These are phyloP conservation scores for Lepidonotus clava DNA, from an alignment of 2,888 invertebrate species.

Conservation along the genomic window DNA sequence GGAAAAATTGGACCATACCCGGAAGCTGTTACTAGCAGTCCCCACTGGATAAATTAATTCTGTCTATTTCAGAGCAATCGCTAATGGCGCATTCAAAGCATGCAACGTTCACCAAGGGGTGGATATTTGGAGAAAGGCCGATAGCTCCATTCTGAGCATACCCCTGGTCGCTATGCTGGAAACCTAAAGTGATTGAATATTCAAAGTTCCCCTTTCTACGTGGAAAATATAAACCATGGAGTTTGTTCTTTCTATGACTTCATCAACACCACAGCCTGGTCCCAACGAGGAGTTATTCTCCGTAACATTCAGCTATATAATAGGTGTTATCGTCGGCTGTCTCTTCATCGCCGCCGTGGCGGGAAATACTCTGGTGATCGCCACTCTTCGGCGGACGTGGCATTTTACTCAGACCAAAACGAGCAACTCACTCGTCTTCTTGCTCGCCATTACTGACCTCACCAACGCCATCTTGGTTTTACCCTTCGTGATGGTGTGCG, in stretches of 20 bases:
- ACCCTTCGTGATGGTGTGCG: neutral
- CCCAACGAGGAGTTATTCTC: neutral
- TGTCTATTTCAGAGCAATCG: too few relatives aligned
- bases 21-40: too few relatives aligned
- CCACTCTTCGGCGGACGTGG: conserved; percentile 14
- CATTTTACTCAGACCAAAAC: conserved; percentile 21
- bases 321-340: neutral
- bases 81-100: neutral
- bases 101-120: neutral
- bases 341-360: neutral
- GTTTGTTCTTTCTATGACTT: neutral
- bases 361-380: neutral
- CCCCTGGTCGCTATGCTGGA: neutral
- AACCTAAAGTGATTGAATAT: too few relatives aligned
- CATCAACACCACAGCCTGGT: neutral
- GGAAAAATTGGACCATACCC: too few relatives aligned
- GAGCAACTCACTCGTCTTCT: conserved; percentile 36
- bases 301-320: neutral
- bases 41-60: too few relatives aligned
- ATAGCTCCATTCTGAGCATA: neutral
- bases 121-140: neutral
- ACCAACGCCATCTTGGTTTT: neutral
- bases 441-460: conserved; percentile 13
- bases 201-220: too few relatives aligned
- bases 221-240: neutral